Evolutionary conservation across 2,797 vertebrate species (phyloP), one percentile per base, ranked within the genome.

Genomic region (Botia almorhae): DNA sequence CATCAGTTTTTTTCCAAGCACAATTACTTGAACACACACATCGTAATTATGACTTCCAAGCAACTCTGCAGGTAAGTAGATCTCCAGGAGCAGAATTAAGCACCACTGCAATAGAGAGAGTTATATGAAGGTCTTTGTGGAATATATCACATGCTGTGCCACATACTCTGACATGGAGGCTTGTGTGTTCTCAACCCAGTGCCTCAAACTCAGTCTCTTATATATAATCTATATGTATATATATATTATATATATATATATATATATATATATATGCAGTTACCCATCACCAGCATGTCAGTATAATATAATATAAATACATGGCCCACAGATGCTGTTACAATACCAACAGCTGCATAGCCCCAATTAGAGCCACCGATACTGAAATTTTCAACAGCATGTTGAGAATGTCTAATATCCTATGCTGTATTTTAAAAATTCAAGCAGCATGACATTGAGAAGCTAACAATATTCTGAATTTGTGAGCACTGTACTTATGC

Each of bases 231-330:
- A 36, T 7, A 36, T 73, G 13, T 17, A 53, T n/a, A 33, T 63
- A 72, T n/a, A 63, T 5, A 50, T 8, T n/a, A n/a, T n/a, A n/a
- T 33, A 33, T 39, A 39, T 39, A 39, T 39, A 39, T 36, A 36
- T 7, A 36, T 73, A n/a, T 17, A 53, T n/a, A 33, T 63, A 72
- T n/a, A 64, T 6, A 50, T 8, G 48, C 12, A 82, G 55, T 2
- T 26, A 26, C 23, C 17, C 14, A 69, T 43, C 33, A 36, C 2
- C 19, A 14, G 2, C 36, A 50, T 56, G 56, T 53, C 21, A 61
- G 53, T 56, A 58, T 63, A 55, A 61, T 48, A 70, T 56, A 56
- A 65, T 33, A 75, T 56, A 79, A 65, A 39, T 33, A 33, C 8
- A 46, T 69, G 8, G 26, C 53, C 19, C 8, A 39, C 43, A 69